phyloP scores from a whole-genome alignment of 2,888 invertebrate genomes.

The Harpalus rufipes region DNA sequence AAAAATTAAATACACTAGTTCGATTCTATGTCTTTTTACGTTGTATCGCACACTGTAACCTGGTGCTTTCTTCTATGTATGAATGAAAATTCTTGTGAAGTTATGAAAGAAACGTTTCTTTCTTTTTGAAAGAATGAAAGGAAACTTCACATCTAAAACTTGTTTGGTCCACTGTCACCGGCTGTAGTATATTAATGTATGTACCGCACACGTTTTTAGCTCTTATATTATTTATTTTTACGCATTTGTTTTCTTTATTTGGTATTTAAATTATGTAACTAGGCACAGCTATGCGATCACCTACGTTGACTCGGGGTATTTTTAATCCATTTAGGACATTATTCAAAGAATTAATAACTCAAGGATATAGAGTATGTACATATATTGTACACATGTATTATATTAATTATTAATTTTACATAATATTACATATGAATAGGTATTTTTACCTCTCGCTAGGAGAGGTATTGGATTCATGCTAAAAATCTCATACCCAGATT shows the following conservation, averaged over 20 bases:
- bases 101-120: slow-evolving; percentile 26
- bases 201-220: slow-evolving; percentile 73
- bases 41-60: neutral
- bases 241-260: slow-evolving; percentile 65
- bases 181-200: slow-evolving; percentile 72
- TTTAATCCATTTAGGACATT: slow-evolving; percentile 19
- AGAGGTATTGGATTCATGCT: too few relatives aligned
- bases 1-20: too few relatives aligned
- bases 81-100: slow-evolving; percentile 34
- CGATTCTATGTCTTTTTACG: neutral
- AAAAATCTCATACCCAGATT: too few relatives aligned
- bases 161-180: slow-evolving; percentile 69
- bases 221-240: slow-evolving; percentile 73
- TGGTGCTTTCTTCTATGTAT: slow-evolving; percentile 1
- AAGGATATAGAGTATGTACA: neutral
- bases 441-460: too few relatives aligned
- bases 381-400: too few relatives aligned
- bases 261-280: slow-evolving; percentile 73
- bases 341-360: slow-evolving; percentile 18
- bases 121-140: slow-evolving; percentile 4
- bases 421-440: too few relatives aligned
- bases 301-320: slow-evolving; percentile 69
- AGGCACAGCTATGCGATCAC: slow-evolving; percentile 71
- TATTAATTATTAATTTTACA: too few relatives aligned
- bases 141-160: slow-evolving; percentile 46